Evolutionary conservation across 2,888 invertebrate genomes (phyloP).

Genomic region (Andrena bucephala): DNA sequence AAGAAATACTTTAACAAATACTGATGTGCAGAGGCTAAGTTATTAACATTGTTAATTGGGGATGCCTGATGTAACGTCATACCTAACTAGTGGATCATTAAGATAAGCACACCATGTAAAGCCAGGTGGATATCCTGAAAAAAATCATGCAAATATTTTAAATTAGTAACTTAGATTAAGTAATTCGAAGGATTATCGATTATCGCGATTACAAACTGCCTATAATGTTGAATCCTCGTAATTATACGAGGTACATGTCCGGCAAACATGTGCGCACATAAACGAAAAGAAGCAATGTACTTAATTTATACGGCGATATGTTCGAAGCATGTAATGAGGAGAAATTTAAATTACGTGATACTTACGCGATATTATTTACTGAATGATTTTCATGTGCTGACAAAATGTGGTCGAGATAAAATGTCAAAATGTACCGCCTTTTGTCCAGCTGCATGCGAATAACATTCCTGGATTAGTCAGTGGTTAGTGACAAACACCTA

Average conservation of each 20-base stretch:
- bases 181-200: slow-evolving; percentile 15
- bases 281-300: slow-evolving; percentile 22
- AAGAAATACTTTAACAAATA: slow-evolving; percentile 38
- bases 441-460: slow-evolving; percentile 84
- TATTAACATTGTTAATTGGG: slow-evolving; percentile 44
- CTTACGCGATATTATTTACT: slow-evolving; percentile 61
- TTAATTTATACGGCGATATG: not conserved
- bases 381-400: slow-evolving; percentile 73
- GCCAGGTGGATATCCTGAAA: slow-evolving; percentile 84
- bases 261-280: not conserved
- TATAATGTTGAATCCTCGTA: not conserved
- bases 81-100: slow-evolving; percentile 78
- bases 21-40: slow-evolving; percentile 39
- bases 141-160: slow-evolving; percentile 63
- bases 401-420: slow-evolving; percentile 77
- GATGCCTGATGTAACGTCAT: slow-evolving; percentile 66
- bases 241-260: not conserved
- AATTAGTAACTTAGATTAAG: slow-evolving; percentile 25
- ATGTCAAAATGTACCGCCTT: slow-evolving; percentile 78
- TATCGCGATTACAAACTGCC: not conserved
- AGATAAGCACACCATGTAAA: slow-evolving; percentile 84
- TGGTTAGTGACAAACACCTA: slow-evolving; percentile 65
- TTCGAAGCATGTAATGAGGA: slow-evolving; percentile 5
- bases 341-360: slow-evolving; percentile 37
- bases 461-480: slow-evolving; percentile 73